Conservation (phyloP, 2,113 vertebrate genomes). For the Pagrus major region DNA sequence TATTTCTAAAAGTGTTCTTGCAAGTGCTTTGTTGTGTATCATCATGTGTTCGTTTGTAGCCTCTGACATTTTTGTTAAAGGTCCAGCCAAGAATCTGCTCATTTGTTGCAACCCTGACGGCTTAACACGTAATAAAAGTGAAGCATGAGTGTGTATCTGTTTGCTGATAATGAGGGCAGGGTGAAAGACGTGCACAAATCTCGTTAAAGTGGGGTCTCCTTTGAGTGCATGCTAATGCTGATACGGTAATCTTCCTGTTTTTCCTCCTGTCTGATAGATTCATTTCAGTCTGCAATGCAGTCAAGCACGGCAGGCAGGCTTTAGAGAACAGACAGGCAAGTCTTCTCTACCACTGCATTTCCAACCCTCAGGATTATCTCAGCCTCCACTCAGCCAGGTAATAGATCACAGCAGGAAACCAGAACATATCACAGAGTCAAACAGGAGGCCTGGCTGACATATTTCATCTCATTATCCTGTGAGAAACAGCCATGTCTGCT, state of each 20-base stretch:
- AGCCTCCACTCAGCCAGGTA: slow-evolving; percentile 37
- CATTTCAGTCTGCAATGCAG: slow-evolving; percentile 12
- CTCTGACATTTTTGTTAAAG: slow-evolving; percentile 43
- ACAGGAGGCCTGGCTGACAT: slow-evolving; percentile 19
- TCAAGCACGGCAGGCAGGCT: slow-evolving; percentile 16
- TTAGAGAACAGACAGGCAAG: slow-evolving; percentile 12
- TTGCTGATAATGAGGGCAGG: background rate
- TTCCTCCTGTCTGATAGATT: slow-evolving; percentile 11
- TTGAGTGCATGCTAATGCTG: slow-evolving; percentile 2
- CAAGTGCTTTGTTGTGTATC: slow-evolving; percentile 61
- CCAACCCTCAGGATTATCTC: slow-evolving; percentile 20
- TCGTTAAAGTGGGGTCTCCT: background rate
- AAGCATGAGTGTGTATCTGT: slow-evolving; percentile 51
- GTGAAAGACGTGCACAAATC: background rate
- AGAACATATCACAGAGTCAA: slow-evolving; percentile 23
- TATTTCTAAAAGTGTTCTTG: slow-evolving; percentile 73
- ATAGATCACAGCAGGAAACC: slow-evolving; percentile 32
- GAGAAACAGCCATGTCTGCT: background rate
- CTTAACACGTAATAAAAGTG: slow-evolving; percentile 60
- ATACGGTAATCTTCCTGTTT: slow-evolving; percentile 15
- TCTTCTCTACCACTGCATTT: slow-evolving; percentile 11
- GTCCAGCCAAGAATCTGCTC: slow-evolving; percentile 26
- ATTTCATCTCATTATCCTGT: slow-evolving; percentile 18
- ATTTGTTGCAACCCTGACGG: slow-evolving; percentile 40
- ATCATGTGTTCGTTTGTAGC: slow-evolving; percentile 38